Percentiles rank a stretch among this genome's conserved stretches.
These are phyloP conservation scores for Passer domesticus DNA, from an alignment of 2,113 vertebrate species.

Conservation along the genomic window DNA sequence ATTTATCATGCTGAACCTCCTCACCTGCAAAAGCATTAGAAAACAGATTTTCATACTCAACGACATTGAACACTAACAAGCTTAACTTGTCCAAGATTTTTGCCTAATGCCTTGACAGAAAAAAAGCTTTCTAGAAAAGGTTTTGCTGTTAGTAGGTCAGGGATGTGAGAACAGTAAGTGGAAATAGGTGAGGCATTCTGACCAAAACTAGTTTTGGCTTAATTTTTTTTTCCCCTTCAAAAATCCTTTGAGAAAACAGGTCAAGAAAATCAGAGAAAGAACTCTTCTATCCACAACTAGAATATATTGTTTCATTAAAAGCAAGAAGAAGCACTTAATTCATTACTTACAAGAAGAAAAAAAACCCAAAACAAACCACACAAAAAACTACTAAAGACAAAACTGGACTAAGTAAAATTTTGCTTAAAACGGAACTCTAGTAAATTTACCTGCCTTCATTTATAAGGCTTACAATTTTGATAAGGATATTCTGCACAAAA, in stretches of 20 bases:
- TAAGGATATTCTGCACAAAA: not conserved
- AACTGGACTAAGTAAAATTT: not conserved
- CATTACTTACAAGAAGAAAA: not conserved
- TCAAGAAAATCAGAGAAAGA: not conserved
- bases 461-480: not conserved
- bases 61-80: not conserved
- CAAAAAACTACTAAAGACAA: not conserved
- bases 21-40: not conserved
- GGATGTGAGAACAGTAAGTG: not conserved
- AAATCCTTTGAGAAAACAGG: not conserved
- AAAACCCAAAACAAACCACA: not conserved
- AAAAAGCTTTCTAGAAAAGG: not conserved
- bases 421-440: not conserved
- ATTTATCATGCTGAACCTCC: not conserved
- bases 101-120: not conserved
- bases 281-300: not conserved
- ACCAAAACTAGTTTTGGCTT: not conserved
- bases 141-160: not conserved
- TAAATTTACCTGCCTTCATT: not conserved
- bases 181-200: not conserved
- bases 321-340: not conserved
- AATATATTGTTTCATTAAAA: not conserved
- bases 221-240: not conserved
- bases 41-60: not conserved
- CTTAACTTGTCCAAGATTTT: not conserved